Evolutionary conservation across 1,140 invertebrate genomes (phyloP).

Genomic region (Zaprionus kolodkinae): DNA sequence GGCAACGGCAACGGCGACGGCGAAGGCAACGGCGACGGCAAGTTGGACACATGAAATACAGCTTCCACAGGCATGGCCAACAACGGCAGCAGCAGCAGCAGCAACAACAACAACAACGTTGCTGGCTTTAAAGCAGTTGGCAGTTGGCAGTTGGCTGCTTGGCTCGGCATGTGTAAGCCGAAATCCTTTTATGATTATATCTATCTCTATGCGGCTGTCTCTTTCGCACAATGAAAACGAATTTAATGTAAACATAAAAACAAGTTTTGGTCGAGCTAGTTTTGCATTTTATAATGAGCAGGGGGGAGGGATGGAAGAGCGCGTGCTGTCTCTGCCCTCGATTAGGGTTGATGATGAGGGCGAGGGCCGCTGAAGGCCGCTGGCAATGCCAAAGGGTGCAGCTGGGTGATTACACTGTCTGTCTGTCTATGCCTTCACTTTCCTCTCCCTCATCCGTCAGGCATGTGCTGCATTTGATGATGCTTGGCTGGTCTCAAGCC

Average conservation of each 20-base stretch:
- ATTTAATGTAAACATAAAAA: conserved; percentile 77
- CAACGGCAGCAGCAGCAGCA: conserved; percentile 27
- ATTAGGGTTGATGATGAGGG: conserved; percentile 49
- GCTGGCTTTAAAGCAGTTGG: conserved; percentile 33
- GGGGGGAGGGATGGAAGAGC: conserved; percentile 49
- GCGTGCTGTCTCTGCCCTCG: conserved; percentile 16
- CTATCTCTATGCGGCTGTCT: conserved; percentile 19
- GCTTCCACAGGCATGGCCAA: conserved; percentile 18
- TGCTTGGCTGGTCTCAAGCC: conserved; percentile 21
- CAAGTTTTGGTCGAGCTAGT: conserved; percentile 66
- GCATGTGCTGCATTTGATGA: conserved; percentile 56
- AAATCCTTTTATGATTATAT: conserved; percentile 67
- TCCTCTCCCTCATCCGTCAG: neutral
- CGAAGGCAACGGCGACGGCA: conserved; percentile 19
- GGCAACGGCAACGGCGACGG: conserved; percentile 23
- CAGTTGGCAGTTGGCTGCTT: conserved; percentile 10
- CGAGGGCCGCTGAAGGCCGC: neutral
- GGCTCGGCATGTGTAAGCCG: conserved; percentile 26
- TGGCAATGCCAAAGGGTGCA: conserved; percentile 38
- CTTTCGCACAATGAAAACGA: conserved; percentile 19
- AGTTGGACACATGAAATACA: conserved; percentile 54
- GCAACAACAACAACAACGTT: conserved; percentile 20
- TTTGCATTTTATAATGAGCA: conserved; percentile 72
- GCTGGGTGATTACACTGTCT: conserved; percentile 25
- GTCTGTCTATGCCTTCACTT: neutral